Percentiles rank a stretch among this genome's conserved stretches.
phyloP scores from a whole-genome alignment of 2,113 vertebrate genomes.

The Bos indicus region DNA sequence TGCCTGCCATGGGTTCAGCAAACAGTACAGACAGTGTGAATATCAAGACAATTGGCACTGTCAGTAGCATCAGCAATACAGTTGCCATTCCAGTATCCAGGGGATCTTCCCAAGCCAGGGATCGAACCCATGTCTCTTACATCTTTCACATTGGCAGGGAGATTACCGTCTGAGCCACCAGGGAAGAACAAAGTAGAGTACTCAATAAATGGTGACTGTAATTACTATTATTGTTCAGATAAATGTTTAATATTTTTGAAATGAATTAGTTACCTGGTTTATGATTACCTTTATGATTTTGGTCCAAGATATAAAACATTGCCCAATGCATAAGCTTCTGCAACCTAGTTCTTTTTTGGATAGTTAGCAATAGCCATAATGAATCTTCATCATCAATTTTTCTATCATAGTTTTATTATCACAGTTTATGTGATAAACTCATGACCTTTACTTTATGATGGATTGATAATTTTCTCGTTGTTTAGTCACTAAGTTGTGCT shows the following conservation, averaged over 20 bases:
- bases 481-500: not conserved
- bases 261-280: not conserved
- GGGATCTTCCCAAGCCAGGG: not conserved
- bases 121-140: not conserved
- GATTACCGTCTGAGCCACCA: not conserved
- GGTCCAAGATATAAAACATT: not conserved
- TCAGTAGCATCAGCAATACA: not conserved
- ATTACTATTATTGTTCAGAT: not conserved
- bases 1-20: not conserved
- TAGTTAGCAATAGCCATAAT: not conserved
- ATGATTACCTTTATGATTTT: not conserved
- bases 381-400: not conserved
- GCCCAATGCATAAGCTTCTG: not conserved
- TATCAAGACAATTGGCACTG: not conserved
- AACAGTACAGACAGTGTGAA: not conserved
- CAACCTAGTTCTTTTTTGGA: not conserved
- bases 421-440: not conserved
- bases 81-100: not conserved
- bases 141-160: not conserved
- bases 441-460: constrained; percentile 11
- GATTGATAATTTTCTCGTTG: not conserved
- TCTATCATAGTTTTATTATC: not conserved
- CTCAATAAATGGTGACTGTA: not conserved
- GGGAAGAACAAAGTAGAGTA: not conserved
- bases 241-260: not conserved